phyloP scores from a whole-genome alignment of 2,888 invertebrate species.

The Selenia dentaria region DNA sequence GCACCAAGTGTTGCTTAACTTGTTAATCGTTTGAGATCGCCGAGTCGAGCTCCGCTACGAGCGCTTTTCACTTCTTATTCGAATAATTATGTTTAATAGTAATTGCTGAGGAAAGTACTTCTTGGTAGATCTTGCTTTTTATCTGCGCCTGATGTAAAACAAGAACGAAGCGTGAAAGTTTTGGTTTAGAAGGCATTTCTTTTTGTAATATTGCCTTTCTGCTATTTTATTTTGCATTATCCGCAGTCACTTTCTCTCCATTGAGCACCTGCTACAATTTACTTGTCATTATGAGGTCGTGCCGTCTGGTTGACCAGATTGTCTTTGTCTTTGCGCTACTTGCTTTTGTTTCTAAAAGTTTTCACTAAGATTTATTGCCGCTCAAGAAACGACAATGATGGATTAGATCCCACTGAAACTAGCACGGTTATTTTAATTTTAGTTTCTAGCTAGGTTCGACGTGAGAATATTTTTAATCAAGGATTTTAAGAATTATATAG shows the following conservation, averaged over 20 bases:
- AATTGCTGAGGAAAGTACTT: no score
- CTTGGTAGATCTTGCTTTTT: no score
- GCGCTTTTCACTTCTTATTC: no score
- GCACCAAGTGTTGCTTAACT: no score
- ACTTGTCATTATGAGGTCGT: slow-evolving; percentile 31
- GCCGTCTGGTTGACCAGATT: slow-evolving; percentile 18
- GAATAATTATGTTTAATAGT: no score
- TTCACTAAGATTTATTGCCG: slow-evolving; percentile 29
- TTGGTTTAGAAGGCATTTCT: not conserved
- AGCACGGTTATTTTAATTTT: slow-evolving; percentile 6
- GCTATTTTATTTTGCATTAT: slow-evolving; percentile 5
- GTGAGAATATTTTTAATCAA: not conserved
- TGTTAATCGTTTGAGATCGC: no score
- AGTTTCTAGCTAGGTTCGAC: not conserved
- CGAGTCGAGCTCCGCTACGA: no score
- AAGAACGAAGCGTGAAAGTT: not conserved
- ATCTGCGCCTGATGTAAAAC: no score
- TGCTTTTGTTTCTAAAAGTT: slow-evolving; percentile 23
- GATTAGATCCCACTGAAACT: slow-evolving; percentile 1
- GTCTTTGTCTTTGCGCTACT: slow-evolving; percentile 14
- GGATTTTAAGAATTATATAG: not conserved
- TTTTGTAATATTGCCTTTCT: slow-evolving; percentile 2
- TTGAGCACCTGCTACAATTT: slow-evolving; percentile 40
- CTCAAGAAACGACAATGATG: slow-evolving; percentile 13
- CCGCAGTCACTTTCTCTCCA: slow-evolving; percentile 43